Conservation (phyloP, 2,113 vertebrate species). For the Neogobius melanostomus region DNA sequence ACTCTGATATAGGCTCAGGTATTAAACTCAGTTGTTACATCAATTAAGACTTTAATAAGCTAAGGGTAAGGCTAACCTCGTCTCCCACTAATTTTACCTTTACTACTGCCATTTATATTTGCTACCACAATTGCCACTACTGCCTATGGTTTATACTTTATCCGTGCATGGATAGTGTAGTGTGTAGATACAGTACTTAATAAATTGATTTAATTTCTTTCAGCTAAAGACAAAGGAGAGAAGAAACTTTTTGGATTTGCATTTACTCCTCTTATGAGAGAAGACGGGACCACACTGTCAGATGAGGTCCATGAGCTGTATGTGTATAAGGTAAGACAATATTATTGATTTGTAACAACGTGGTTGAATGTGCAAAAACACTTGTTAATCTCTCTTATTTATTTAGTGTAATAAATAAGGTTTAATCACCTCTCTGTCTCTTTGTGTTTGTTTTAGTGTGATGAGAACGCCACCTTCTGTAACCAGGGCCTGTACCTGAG, state of each 20-base stretch:
- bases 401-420: too few relatives aligned
- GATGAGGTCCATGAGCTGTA: conserved; percentile 95
- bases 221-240: conserved; percentile 97
- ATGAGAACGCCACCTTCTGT: conserved; percentile 94
- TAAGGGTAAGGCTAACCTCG: too few relatives aligned
- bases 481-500: conserved; percentile 95
- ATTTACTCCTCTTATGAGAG: conserved; percentile 94
- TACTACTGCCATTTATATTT: too few relatives aligned
- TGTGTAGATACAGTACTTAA: not conserved
- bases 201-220: conserved; percentile 31
- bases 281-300: conserved; percentile 94
- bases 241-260: conserved; percentile 97
- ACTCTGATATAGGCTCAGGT: too few relatives aligned
- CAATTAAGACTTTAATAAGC: too few relatives aligned
- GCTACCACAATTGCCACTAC: too few relatives aligned
- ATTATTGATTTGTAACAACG: not conserved
- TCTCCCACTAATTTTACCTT: too few relatives aligned
- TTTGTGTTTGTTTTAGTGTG: conserved; percentile 77
- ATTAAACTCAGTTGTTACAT: too few relatives aligned
- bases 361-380: too few relatives aligned
- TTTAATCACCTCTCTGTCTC: not conserved
- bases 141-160: conserved; percentile 1
- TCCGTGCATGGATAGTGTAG: too few relatives aligned
- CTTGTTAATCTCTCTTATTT: too few relatives aligned
- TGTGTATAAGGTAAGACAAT: conserved; percentile 88